Percentiles rank a stretch among this genome's conserved stretches.
Conservation (phyloP, 1,140 invertebrate genomes). For the Teleogryllus occipitalis region DNA sequence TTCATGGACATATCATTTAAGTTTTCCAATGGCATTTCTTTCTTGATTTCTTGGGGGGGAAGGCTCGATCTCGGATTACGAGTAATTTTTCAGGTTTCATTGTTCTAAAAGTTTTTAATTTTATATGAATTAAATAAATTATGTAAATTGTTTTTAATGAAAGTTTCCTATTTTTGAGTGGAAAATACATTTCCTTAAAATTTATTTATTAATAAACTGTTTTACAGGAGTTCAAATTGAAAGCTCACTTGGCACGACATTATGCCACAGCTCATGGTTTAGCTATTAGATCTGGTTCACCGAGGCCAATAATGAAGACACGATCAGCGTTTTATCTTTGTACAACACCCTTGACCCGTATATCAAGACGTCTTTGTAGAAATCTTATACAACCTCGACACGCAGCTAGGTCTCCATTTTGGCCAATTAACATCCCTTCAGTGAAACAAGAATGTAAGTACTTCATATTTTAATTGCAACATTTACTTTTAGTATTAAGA, state of each 20-base stretch:
- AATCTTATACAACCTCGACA: conserved; percentile 75
- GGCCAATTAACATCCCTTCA: conserved; percentile 70
- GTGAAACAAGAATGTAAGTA: conserved; percentile 77
- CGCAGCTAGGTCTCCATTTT: conserved; percentile 79
- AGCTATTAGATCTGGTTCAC: conserved; percentile 58
- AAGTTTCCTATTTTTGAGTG: background rate
- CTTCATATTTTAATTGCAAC: no score
- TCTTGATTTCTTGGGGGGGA: no score
- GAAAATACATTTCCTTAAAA: background rate
- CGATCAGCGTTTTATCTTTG: conserved; percentile 90
- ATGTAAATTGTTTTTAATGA: no score
- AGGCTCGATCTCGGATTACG: no score
- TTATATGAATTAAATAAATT: no score
- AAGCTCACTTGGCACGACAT: conserved; percentile 84
- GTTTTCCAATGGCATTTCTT: no score
- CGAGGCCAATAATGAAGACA: conserved; percentile 92
- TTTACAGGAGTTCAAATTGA: conserved; percentile 77
- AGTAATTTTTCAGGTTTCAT: no score
- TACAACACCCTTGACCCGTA: conserved; percentile 77
- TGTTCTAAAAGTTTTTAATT: no score
- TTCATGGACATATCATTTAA: no score
- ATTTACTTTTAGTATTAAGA: no score
- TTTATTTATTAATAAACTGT: conserved; percentile 10
- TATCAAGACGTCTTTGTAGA: conserved; percentile 76
- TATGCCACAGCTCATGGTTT: conserved; percentile 84